Base-by-base conservation (phyloP, 2,113 vertebrate species). In the Brachypteracias leptosomus region DNA sequence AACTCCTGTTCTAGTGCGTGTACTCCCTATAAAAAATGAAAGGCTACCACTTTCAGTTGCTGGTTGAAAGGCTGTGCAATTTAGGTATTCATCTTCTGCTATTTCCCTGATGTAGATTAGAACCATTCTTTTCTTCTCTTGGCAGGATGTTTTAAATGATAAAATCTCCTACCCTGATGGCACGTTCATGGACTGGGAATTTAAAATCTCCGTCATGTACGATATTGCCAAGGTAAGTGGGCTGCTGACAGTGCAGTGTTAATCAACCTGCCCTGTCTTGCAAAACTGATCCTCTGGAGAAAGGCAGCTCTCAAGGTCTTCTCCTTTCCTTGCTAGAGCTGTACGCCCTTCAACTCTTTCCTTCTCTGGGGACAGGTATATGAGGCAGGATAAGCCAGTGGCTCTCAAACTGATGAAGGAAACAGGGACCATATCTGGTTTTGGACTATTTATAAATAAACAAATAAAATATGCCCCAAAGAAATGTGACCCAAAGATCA, bases 111-210 rank as follows among this genome's bases (percentile, higher is more conserved):
- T 25, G 49, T 8, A 20, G 16, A 21, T 88, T 47, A 86, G 40
- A 86, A 47, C 29, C 9, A 72, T 66, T 67, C 19, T 88, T 55
- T 87, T 67, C n/a, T 75, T 96, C 82, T 55, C 61, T 78, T 89
- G 31, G 52, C 88, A 99, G 99, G 98, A 98, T 95, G 99, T 99
- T 95, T 98, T 99, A 91, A 99, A 99, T 86, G 99, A 99, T 97
- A 99, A 97, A 90, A 99, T 99, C 95, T 99, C 99, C 31, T 99
- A 99, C 88, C 99, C 99, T 29, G 99, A 99, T 7, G 99, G 98
- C 62, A 99, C 99, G 1, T 99, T 99, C 97, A 99, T 99, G 99
- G 99, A 99, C 68, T 99, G 98, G 98, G 99, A 99, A 95, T 99
- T 99, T 98, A 99, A 99, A 98, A 99, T 99, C 91, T 99, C 99